Evolutionary conservation across 2,797 vertebrate genomes (phyloP).

Genomic region (Malacoraja senta): DNA sequence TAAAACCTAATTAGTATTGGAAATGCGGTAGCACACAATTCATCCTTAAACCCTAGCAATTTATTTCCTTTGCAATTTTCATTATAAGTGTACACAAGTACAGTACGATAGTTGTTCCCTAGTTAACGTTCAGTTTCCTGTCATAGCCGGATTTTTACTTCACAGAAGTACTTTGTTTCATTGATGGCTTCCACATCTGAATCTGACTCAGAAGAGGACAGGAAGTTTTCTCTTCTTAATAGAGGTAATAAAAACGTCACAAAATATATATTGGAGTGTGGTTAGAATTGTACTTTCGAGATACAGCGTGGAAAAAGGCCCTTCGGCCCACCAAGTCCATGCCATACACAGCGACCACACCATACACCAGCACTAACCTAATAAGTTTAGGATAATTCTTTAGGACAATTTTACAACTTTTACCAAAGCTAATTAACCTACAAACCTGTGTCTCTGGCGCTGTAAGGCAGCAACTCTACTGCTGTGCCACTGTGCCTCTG

Average conservation of each 20-base stretch:
- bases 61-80: not conserved
- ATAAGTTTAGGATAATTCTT: too few species aligned
- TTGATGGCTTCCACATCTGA: not conserved
- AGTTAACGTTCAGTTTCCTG: too few species aligned
- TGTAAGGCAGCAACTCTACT: too few species aligned
- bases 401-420: too few species aligned
- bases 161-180: not conserved
- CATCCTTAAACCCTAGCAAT: constrained; percentile 39
- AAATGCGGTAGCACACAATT: constrained; percentile 47
- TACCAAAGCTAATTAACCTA: too few species aligned
- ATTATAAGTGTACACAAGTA: not conserved
- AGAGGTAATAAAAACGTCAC: not conserved
- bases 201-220: not conserved
- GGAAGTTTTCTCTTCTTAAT: not conserved
- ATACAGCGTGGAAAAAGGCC: too few species aligned
- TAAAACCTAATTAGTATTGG: constrained; percentile 44
- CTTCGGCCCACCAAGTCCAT: too few species aligned
- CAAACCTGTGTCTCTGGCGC: too few species aligned
- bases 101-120: not conserved
- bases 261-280: not conserved
- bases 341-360: too few species aligned
- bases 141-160: not conserved
- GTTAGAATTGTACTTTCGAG: too few species aligned
- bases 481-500: too few species aligned
- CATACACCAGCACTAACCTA: too few species aligned